Evolutionary conservation across 2,797 vertebrate species (phyloP).

Genomic region (Halcyon smyrnensis): DNA sequence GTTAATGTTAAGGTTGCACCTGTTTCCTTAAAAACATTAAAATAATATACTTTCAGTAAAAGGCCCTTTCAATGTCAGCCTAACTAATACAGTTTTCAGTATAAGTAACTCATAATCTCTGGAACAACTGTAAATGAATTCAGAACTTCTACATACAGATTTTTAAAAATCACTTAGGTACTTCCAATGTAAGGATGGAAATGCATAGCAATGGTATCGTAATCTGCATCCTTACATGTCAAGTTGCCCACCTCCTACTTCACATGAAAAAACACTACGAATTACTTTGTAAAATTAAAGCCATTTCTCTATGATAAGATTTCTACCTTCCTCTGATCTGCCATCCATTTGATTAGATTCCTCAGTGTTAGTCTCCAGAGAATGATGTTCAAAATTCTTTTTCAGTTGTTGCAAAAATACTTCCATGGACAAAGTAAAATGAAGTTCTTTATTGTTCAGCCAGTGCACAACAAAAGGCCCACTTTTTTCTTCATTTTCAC

Average conservation of each 20-base stretch:
- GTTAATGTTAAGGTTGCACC: background rate
- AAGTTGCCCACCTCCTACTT: background rate
- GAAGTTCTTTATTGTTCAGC: constrained; percentile 98
- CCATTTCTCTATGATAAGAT: background rate
- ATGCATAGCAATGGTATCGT: background rate
- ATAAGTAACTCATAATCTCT: background rate
- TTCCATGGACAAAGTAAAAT: constrained; percentile 96
- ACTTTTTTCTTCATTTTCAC: constrained; percentile 89
- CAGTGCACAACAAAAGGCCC: constrained; percentile 97
- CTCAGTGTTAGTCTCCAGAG: constrained; percentile 77
- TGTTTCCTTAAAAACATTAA: background rate
- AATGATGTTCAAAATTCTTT: constrained; percentile 87
- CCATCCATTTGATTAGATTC: constrained; percentile 77
- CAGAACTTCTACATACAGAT: background rate
- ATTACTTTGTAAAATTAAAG: background rate
- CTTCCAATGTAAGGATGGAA: background rate
- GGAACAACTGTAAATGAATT: background rate
- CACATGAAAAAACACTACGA: background rate
- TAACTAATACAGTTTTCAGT: background rate
- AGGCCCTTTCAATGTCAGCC: background rate
- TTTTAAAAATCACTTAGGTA: background rate
- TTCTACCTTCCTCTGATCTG: constrained; percentile 83
- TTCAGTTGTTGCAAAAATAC: constrained; percentile 93
- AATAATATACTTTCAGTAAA: background rate
- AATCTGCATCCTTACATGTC: background rate